A percentile compares a stretch with the other conserved stretches of the same genome.
These are phyloP conservation scores for Linnaemya tessellans DNA, from an alignment of 2,888 invertebrate genomes.

Conservation along the genomic window DNA sequence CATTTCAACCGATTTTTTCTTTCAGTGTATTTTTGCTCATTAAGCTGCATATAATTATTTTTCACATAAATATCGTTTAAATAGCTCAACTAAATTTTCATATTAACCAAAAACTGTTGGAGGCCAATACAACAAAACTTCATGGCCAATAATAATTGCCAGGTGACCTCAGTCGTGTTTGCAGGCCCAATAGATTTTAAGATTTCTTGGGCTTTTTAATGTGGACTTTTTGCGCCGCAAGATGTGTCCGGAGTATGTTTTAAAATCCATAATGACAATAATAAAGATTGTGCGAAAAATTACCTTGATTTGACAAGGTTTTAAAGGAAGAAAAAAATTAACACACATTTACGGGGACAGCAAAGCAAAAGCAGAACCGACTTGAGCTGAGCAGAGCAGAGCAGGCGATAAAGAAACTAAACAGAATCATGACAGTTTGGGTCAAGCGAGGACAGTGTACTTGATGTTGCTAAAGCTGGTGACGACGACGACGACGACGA, in stretches of 20 bases:
- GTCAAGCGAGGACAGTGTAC: constrained; percentile 25
- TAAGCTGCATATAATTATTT: constrained; percentile 63
- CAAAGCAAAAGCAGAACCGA: too few species aligned
- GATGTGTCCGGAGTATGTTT: constrained; percentile 26
- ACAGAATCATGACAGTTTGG: constrained; percentile 29
- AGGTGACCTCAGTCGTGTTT: constrained; percentile 50
- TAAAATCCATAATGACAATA: constrained; percentile 58
- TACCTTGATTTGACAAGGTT: constrained; percentile 69
- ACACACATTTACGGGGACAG: constrained; percentile 43
- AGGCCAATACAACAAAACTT: constrained; percentile 51
- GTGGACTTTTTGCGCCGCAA: neutral
- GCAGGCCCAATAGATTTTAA: constrained; percentile 33
- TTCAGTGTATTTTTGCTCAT: constrained; percentile 10
- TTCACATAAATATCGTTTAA: constrained; percentile 64
- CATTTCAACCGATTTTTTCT: too few species aligned
- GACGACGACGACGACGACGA: constrained; percentile 4
- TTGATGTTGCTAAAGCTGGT: constrained; percentile 14
- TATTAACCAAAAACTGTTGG: constrained; percentile 68
- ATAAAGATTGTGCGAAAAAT: constrained; percentile 71
- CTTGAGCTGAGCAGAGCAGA: too few species aligned
- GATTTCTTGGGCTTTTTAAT: constrained; percentile 15
- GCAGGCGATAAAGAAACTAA: constrained; percentile 22
- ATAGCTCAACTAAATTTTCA: constrained; percentile 59
- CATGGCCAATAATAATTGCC: constrained; percentile 52
- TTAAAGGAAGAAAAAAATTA: constrained; percentile 39